Base-by-base conservation (phyloP, 2,797 vertebrate genomes). In the Lemur catta region DNA sequence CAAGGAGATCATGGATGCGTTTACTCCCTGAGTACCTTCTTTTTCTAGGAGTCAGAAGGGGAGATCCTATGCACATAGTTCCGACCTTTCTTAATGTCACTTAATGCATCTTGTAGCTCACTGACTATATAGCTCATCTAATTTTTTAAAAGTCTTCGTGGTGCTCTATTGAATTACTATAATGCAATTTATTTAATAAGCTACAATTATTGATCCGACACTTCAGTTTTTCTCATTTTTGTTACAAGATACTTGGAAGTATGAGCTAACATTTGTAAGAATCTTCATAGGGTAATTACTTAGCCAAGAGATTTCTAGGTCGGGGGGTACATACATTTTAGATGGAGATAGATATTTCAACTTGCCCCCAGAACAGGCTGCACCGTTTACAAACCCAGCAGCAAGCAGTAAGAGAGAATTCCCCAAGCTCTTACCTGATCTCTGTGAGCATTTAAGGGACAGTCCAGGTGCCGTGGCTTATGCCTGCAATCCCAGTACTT, bases 1-100 rank as follows among this genome's bases (percentile, higher is more conserved):
- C 30, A 43, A 57, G 30, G 59, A 26, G n/a, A n/a, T 63, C 7
- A 0, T 0, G 50, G 28, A 8, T 46, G 20, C 12, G 1, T 41
- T 0, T 24, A 7, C 4, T 11, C 20, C 3, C 72, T 55, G 0
- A 14, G 12, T 6, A 8, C 22, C 20, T 46, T 55, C 38, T 81
- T 24, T 63, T n/a, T 55, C 28, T 81, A 1, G 6, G 50, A 20
- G 33, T 55, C 17, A 28, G 52, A 52, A 43, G 76, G 28, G 15
- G 50, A 26, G 24, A 6, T 13, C 1, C 38, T 10, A 7, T 41
- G 41, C 50, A 22, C 20, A 1, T 13, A 14, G 61, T 67, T 28
- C 24, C 13, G 6, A 20, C 72, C 46, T 57, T 72, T 43, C 28
- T 35, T 59, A 22, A 4, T 14, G 59, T 59, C 28, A 8, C 33